Evolutionary conservation across 2,113 vertebrate species (phyloP), one percentile per base, ranked within the genome.

Genomic region (Orycteropus afer): DNA sequence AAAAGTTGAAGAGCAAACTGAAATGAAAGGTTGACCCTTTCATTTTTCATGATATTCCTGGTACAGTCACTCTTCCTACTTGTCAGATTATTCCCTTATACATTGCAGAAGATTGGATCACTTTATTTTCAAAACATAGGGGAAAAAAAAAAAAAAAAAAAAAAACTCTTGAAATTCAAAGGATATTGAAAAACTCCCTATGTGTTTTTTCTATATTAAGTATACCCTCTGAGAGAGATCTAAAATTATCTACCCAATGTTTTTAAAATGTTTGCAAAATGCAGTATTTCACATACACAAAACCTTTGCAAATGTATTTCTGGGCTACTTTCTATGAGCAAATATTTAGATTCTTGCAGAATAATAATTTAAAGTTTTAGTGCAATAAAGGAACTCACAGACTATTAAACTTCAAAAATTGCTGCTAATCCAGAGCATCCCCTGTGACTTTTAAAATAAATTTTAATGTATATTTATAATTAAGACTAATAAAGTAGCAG

Each of bases 391-490:
- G 7, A 91, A 67, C 6, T 63, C 34, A 81, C 51, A 83, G 76
- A 71, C 89, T 90, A 91, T 90, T 95, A 87, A 95, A 40, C 22
- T 78, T 93, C 47, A 91, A 94, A 78, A 91, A 89, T 80, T 71
- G 5, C 49, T 87, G 67, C 82, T 83, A 91, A 94, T 92, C 42
- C n/a, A 89, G 23, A 74, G 17, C 6, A 86, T 74, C 69, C 32
- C 59, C 23, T 53, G 29, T 90, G 91, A 86, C 47, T 84, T 96
- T 93, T 86, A 45, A 77, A 96, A 93, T 83, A 94, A 93, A 87
- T 65, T 86, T 86, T 95, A 95, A 89, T 93, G 82, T 86, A 92
- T 95, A 85, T 83, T 97, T 95, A 88, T 94, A 61, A 83, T 93
- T 92, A 86, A 80, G n/a, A n/a, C 61, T 77, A 96, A 81, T 84